Evolutionary conservation across 2,888 invertebrate genomes (phyloP), one percentile per base, ranked within the genome.

Genomic region (Shargacucullia verbasci): DNA sequence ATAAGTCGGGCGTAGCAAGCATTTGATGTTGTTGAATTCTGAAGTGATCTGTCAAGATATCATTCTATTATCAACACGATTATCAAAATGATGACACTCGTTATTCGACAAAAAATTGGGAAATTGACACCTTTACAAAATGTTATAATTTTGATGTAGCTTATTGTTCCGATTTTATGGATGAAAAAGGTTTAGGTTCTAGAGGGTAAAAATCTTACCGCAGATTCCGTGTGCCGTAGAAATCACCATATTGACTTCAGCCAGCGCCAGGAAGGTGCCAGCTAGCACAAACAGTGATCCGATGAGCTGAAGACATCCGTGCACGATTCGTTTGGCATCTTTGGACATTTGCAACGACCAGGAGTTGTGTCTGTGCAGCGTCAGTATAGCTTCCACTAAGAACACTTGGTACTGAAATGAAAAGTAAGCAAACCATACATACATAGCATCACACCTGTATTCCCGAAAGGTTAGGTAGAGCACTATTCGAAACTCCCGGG

Each of bases 231-330:
- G 94, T 47, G 90, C 79, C 1, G 90, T 83, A 1, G 81, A 80
- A n/a, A 94, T 78, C 11, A 76, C 67, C 82, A 86, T 87, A 12
- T 86, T 62, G 20, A 85, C 85, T 59, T 89, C 88, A 15, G 94
- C 85, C 40, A 95, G 81, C 6, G 89, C 86, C 0, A 92, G 84
- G 74, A 94, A 92, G 0, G 94, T 92, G 1, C 95, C 95, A 11
- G 91, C 89, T 4, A 95, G 85, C 38, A 91, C 94, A 70, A 94
- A 92, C 13, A 92, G 38, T 0, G 94, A 82, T 0, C 95, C 95
- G 5, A 94, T 82, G 0, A 92, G 83, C 67, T 95, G 95, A 6
- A 95, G 83, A 49, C 94, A 88, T 70, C 95, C 95, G 71, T 95
- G 95, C 0, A 95, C 82, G 3, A 92, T 84, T 13, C 90, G 85